These are phyloP conservation scores for Sardina pilchardus DNA, from an alignment of 2,113 vertebrate genomes.

Conservation along the genomic window DNA sequence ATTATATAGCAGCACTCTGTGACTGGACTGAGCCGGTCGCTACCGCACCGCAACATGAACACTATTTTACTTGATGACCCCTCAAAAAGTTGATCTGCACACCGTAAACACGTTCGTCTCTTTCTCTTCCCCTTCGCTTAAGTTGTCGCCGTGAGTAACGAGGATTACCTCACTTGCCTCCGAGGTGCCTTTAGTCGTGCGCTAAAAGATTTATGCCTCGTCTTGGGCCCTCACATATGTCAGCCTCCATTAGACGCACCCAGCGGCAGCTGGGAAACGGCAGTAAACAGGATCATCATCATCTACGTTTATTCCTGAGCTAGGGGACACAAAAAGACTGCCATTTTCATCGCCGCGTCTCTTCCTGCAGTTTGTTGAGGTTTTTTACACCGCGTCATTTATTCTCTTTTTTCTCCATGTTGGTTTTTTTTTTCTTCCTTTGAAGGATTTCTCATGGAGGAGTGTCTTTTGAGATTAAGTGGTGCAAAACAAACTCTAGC, in stretches of 20 bases:
- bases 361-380: not conserved
- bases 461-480: not conserved
- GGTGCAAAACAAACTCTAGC: slow-evolving; percentile 21
- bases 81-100: not conserved
- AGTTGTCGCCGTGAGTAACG: slow-evolving; percentile 40
- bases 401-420: not conserved
- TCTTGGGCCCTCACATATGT: slow-evolving; percentile 49
- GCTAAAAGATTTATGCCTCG: slow-evolving; percentile 50
- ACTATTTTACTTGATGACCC: not conserved
- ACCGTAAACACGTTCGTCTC: not conserved
- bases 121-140: slow-evolving; percentile 22
- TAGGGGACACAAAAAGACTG: slow-evolving; percentile 34
- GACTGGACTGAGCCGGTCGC: too few species aligned
- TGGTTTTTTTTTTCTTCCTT: not conserved
- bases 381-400: not conserved
- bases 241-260: slow-evolving; percentile 51
- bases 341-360: not conserved
- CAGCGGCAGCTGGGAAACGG: slow-evolving; percentile 48
- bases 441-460: not conserved
- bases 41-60: too few species aligned
- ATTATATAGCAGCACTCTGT: too few species aligned
- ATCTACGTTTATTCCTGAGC: slow-evolving; percentile 44
- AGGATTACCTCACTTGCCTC: slow-evolving; percentile 47
- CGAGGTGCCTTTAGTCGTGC: slow-evolving; percentile 47
- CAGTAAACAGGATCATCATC: slow-evolving; percentile 53